These are phyloP conservation scores for Aquatica leii DNA, from an alignment of 2,888 invertebrate genomes.

Conservation along the genomic window DNA sequence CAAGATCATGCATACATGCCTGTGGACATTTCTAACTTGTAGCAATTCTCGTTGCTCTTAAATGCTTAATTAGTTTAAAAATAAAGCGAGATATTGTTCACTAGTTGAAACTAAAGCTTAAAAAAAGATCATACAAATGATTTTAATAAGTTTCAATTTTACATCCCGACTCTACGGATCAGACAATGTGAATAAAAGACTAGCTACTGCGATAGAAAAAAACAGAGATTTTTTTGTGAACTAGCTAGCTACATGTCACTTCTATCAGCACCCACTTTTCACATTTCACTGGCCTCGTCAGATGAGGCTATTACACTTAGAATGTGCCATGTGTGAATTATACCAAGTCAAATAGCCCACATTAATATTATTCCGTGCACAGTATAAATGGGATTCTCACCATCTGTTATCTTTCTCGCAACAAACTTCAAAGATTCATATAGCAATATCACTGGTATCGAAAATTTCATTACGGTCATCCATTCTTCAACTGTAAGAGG, in stretches of 20 bases:
- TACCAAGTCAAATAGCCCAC: conserved; percentile 95
- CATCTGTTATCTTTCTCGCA: conserved; percentile 99
- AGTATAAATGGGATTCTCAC: conserved; percentile 89
- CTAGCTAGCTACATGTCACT: conserved; percentile 30
- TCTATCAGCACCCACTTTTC: conserved; percentile 29
- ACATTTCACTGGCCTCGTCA: conserved; percentile 46
- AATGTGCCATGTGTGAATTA: conserved; percentile 67
- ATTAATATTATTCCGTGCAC: conserved; percentile 93
- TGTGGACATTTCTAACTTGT: background rate
- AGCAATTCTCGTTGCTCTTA: background rate
- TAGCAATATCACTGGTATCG: conserved; percentile 97
- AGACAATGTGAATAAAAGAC: background rate
- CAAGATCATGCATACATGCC: background rate
- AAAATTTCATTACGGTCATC: conserved; percentile 99
- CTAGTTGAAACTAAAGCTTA: background rate
- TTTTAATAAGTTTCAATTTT: background rate
- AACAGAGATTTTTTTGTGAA: conserved; percentile 21
- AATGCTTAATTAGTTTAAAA: background rate
- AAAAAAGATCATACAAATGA: background rate
- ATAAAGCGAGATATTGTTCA: background rate
- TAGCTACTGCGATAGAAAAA: conserved; percentile 1
- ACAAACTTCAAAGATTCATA: conserved; percentile 99
- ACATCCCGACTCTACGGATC: background rate
- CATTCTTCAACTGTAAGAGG: conserved; percentile 94
- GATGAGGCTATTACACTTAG: conserved; percentile 50